These are phyloP conservation scores for Rhegmatorhina hoffmannsi DNA, from an alignment of 2,113 vertebrate genomes.

Conservation along the genomic window DNA sequence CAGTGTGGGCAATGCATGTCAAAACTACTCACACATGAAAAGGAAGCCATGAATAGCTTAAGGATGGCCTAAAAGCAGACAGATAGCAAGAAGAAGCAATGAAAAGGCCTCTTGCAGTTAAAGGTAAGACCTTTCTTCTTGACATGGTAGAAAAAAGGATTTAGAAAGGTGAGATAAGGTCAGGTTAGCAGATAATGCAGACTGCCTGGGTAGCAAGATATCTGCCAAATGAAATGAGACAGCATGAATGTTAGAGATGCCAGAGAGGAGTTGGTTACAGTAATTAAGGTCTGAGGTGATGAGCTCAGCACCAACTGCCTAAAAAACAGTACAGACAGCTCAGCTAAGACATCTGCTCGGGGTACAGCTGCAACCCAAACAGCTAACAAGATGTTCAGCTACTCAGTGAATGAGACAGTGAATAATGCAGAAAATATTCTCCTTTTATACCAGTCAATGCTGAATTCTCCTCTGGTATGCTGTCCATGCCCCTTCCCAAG, in stretches of 20 bases:
- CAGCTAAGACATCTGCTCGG: background rate
- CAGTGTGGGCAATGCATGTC: background rate
- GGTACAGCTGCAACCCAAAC: background rate
- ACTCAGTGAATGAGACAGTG: background rate
- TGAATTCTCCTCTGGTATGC: background rate
- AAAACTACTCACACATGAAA: background rate
- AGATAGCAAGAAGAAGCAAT: background rate
- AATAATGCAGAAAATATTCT: background rate
- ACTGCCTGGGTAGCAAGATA: background rate
- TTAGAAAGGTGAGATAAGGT: conserved; percentile 2
- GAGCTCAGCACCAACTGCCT: background rate
- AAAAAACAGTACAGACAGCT: background rate
- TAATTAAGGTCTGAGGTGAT: conserved; percentile 32
- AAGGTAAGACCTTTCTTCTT: background rate
- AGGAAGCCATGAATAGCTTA: background rate
- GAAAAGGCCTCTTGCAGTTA: background rate
- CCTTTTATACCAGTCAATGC: background rate
- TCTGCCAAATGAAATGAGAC: background rate
- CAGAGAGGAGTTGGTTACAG: background rate
- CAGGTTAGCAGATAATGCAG: background rate
- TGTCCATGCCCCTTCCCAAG: background rate
- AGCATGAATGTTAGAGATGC: background rate
- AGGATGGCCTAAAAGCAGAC: background rate
- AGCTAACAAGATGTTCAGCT: background rate
- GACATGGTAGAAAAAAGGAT: background rate